These are phyloP conservation scores for Tetraneura akinire DNA, from an alignment of 1,140 invertebrate genomes.

Conservation along the genomic window DNA sequence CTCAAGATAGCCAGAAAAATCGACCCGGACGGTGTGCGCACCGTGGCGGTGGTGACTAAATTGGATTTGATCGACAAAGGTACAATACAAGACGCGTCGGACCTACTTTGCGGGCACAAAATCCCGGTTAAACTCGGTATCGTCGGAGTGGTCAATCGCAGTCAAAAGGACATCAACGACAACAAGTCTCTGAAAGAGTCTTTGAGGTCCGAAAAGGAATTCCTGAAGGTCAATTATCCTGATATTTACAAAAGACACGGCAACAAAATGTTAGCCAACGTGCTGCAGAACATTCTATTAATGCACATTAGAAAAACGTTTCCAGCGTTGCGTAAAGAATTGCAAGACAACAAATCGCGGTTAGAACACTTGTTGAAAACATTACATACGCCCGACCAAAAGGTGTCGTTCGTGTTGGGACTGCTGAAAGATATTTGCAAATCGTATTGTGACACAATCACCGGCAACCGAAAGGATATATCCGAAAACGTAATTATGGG, in stretches of 20 bases:
- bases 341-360: conserved; percentile 68
- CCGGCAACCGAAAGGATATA: conserved; percentile 71
- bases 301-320: conserved; percentile 71
- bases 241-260: conserved; percentile 67
- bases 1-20: conserved; percentile 93
- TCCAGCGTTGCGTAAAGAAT: conserved; percentile 67
- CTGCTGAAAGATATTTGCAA: conserved; percentile 59
- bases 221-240: conserved; percentile 69
- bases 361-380: conserved; percentile 60
- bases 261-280: conserved; percentile 66
- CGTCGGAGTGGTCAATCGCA: conserved; percentile 25
- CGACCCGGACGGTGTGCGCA: conserved; percentile 83
- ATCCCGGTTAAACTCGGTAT: conserved; percentile 70
- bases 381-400: conserved; percentile 18
- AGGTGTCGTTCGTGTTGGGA: conserved; percentile 10
- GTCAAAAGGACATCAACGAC: conserved; percentile 66
- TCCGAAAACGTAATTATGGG: conserved; percentile 73
- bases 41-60: conserved; percentile 75
- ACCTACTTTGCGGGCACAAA: conserved; percentile 70
- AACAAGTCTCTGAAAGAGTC: conserved; percentile 67
- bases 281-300: conserved; percentile 68
- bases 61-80: conserved; percentile 77
- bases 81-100: conserved; percentile 77
- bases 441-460: conserved; percentile 71
- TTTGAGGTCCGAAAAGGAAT: conserved; percentile 67